Conservation (phyloP, 2,113 vertebrate genomes). For the Australoheros scitulus region DNA sequence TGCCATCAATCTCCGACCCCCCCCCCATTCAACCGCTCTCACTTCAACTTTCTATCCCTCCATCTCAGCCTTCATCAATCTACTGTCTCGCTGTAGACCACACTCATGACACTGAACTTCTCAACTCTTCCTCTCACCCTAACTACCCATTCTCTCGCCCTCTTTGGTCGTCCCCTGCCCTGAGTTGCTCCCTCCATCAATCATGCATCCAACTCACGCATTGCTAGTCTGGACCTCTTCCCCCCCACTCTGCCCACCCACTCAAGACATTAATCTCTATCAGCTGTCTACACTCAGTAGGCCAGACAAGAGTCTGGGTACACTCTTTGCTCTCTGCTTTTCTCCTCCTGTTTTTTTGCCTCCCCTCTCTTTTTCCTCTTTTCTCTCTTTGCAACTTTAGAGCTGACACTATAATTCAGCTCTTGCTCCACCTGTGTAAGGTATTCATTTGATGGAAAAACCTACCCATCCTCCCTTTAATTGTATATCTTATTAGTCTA, state of each 20-base stretch:
- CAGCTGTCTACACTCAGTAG: constrained; percentile 60
- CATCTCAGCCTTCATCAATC: constrained; percentile 59
- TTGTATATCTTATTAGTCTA: constrained; percentile 47
- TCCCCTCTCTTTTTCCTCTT: constrained; percentile 15
- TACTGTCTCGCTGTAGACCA: constrained; percentile 30
- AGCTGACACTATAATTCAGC: constrained; percentile 38
- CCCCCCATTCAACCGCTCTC: constrained; percentile 7
- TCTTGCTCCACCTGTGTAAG: constrained; percentile 44
- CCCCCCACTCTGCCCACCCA: constrained; percentile 51
- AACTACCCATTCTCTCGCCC: constrained; percentile 44
- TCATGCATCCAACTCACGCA: constrained; percentile 62
- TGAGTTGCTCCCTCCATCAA: constrained; percentile 60
- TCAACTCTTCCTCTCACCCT: constrained; percentile 56
- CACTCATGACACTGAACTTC: constrained; percentile 58
- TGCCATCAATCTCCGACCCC: constrained; percentile 50
- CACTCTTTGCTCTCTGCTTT: constrained; percentile 39
- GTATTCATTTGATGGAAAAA: constrained; percentile 50
- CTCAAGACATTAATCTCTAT: constrained; percentile 76
- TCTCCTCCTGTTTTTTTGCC: constrained; percentile 35
- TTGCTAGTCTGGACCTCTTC: constrained; percentile 60
- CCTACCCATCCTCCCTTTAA: constrained; percentile 22
- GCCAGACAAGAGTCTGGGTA: constrained; percentile 55
- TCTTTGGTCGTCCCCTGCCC: constrained; percentile 47
- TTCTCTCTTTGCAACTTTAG: constrained; percentile 22
- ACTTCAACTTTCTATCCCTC: constrained; percentile 54